phyloP scores from a whole-genome alignment of 2,888 invertebrate genomes.

The Branchipolynoe longqiensis region DNA sequence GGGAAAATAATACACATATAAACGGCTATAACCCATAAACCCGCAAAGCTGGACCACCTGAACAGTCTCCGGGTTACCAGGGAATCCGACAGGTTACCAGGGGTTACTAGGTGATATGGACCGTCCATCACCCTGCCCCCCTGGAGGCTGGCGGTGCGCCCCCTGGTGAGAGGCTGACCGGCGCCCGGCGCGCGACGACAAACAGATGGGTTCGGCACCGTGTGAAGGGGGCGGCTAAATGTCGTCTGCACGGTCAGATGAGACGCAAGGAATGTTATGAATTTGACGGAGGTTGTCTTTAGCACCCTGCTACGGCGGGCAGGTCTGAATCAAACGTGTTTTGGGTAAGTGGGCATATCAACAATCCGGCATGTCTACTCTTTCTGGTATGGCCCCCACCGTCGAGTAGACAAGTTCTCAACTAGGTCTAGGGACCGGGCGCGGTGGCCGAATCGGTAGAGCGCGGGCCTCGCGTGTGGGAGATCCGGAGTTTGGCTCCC shows the following conservation, averaged over 20 bases:
- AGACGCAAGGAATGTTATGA: background rate
- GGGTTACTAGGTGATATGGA: background rate
- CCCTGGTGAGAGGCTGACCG: conserved; percentile 16
- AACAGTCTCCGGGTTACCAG: background rate
- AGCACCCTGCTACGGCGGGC: background rate
- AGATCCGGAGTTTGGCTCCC: too few relatives aligned
- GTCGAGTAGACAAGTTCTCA: too few relatives aligned
- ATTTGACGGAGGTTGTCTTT: conserved; percentile 28
- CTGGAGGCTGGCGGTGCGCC: background rate
- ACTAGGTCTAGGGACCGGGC: too few relatives aligned
- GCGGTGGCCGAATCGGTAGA: too few relatives aligned
- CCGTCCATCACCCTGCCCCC: background rate
- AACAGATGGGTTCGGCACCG: conserved; percentile 10
- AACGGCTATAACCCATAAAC: too few relatives aligned
- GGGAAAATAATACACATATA: too few relatives aligned
- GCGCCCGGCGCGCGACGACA: conserved; percentile 20
- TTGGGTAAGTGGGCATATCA: background rate
- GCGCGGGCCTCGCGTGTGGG: too few relatives aligned
- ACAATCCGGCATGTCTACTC: background rate
- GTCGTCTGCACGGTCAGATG: conserved; percentile 1
- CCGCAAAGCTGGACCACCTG: too few relatives aligned
- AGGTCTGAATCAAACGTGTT: background rate
- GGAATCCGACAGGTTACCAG: background rate
- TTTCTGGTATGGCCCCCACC: too few relatives aligned
- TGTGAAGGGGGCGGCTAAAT: background rate